Evolutionary conservation across 2,888 invertebrate genomes (phyloP), one percentile per base, ranked within the genome.

Genomic region (Matsumyia berberina): DNA sequence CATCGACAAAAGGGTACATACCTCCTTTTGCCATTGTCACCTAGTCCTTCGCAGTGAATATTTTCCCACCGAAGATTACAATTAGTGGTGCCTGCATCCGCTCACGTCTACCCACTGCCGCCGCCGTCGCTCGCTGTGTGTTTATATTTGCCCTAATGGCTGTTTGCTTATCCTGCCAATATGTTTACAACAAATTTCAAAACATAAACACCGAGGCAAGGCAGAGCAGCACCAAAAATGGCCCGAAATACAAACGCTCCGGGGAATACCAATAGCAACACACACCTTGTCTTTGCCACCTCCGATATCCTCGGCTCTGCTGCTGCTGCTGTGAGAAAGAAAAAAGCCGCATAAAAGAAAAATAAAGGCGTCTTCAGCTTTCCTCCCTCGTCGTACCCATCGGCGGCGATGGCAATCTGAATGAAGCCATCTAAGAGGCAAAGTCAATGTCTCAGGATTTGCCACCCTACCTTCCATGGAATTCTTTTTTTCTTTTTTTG

Each of bases 161-260:
- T 73, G 73, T 79, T 79, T 83, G 73, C 83, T 73, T 83, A 83
- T 83, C 83, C 79, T 64, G 67, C 73, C 83, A 83, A 83, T 83
- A 79, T 83, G 83, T 83, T 83, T 73, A 79, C 83, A 79, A 58
- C 79, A 74, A 83, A 74, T 83, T 83, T 73, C 79, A 39, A 57
- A 83, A 78, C 67, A 78, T 78, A 83, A 83, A 83, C 83, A 83
- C 72, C 39, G 44, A 73, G 51, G 42, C 6, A 81, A 69, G 67
- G 55, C 46, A 74, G 55, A 73, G 49, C 42, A 62, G 35, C 73
- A 64, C 79, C 73, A 62, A 64, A 69, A 73, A 74, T 44, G 73
- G 73, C 66, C 62, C 51, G 62, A 73, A 69, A 74, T 79, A 64
- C 69, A 79, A 74, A 73, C 62, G 51, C 83, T 49, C 64, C 19